A percentile compares a stretch with the other conserved stretches of the same genome.
These are phyloP conservation scores for Orthonyx spaldingii DNA, from an alignment of 2,113 vertebrate genomes.

Conservation along the genomic window DNA sequence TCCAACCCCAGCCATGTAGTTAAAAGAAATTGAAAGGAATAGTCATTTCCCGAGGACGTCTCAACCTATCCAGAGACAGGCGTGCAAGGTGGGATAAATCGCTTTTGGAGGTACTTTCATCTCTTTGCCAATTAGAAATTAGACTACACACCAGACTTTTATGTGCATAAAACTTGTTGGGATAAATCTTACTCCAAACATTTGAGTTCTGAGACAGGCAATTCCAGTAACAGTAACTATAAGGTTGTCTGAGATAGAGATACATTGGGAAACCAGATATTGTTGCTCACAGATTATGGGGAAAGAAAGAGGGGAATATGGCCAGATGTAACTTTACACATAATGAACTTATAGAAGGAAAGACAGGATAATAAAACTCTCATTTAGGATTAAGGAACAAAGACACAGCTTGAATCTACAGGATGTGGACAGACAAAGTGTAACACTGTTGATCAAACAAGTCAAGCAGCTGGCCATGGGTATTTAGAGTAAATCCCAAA, in stretches of 20 bases:
- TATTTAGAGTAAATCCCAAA: not conserved
- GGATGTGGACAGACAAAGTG: not conserved
- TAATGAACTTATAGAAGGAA: not conserved
- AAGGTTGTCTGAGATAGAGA: not conserved
- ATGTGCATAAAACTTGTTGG: not conserved
- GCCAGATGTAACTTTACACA: not conserved
- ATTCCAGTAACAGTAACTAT: not conserved
- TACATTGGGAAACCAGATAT: not conserved
- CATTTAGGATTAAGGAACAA: not conserved
- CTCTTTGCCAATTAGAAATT: not conserved
- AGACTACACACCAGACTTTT: not conserved
- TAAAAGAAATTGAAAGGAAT: slow-evolving; percentile 11
- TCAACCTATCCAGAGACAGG: not conserved
- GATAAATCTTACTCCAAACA: not conserved
- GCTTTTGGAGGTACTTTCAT: not conserved
- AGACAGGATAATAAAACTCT: not conserved
- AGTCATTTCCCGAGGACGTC: not conserved
- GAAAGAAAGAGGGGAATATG: not conserved
- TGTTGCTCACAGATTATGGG: not conserved
- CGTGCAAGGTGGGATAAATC: not conserved
- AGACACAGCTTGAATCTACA: not conserved
- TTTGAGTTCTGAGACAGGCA: not conserved
- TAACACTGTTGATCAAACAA: not conserved
- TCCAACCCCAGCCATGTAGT: not conserved
- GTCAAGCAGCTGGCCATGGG: not conserved